Evolutionary conservation across 2,797 vertebrate species (phyloP).

Genomic region (Echiichthys vipera): DNA sequence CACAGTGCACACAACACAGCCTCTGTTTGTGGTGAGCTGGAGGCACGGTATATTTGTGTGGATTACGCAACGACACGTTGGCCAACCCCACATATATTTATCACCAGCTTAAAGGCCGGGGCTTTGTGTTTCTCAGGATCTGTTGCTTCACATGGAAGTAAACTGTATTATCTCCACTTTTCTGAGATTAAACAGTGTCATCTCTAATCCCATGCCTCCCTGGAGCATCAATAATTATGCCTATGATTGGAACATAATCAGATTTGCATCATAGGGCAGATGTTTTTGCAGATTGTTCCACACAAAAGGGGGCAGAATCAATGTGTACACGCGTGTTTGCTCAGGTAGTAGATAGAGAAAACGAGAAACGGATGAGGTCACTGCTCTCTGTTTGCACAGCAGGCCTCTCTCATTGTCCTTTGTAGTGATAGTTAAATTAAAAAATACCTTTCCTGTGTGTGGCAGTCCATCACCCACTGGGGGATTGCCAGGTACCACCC

Average conservation of each 20-base stretch:
- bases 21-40: slow-evolving; percentile 36
- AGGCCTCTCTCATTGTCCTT: background rate
- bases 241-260: background rate
- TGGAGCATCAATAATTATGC: background rate
- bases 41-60: slow-evolving; percentile 8
- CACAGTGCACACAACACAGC: background rate
- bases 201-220: background rate
- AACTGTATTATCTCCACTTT: background rate
- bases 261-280: background rate
- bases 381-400: slow-evolving; percentile 39
- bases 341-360: background rate
- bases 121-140: background rate
- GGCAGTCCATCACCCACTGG: slow-evolving; percentile 1
- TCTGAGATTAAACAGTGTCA: background rate
- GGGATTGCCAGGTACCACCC: slow-evolving; percentile 27
- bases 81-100: background rate
- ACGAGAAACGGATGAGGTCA: background rate
- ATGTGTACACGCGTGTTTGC: background rate
- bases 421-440: background rate
- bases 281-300: background rate
- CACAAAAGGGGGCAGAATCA: background rate
- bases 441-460: background rate
- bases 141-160: background rate
- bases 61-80: slow-evolving; percentile 29
- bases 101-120: background rate